phyloP scores from a whole-genome alignment of 2,888 invertebrate genomes.

The Stenotaenia linearis region DNA sequence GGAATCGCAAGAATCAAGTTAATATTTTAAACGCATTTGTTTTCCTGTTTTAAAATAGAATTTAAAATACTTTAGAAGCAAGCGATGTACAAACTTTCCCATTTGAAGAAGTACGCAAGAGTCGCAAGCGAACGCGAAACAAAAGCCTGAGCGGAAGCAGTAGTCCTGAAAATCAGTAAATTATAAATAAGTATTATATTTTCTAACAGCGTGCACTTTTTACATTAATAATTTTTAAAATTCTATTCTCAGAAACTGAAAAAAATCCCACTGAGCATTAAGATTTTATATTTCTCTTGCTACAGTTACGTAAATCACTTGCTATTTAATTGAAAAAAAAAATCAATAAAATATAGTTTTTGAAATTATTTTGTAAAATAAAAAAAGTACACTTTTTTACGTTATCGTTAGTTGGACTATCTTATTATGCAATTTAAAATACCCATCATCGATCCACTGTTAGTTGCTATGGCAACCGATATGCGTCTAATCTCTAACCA shows the following conservation, averaged over 20 bases:
- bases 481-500: neutral
- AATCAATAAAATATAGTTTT: neutral
- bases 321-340: neutral
- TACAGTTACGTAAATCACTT: neutral
- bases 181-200: neutral
- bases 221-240: no score
- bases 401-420: no score
- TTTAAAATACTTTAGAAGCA: neutral
- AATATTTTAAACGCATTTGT: no score
- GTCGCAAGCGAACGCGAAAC: neutral
- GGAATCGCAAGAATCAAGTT: neutral
- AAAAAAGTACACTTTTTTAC: neutral
- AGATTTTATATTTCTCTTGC: neutral
- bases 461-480: neutral
- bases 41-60: neutral
- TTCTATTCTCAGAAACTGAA: neutral
- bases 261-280: neutral
- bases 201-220: no score
- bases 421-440: neutral
- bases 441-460: neutral
- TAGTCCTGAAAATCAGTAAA: neutral
- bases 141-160: neutral
- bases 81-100: neutral
- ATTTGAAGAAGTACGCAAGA: neutral
- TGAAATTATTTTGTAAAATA: neutral